These are phyloP conservation scores for Chydorus sphaericus DNA, from an alignment of 2,888 invertebrate species.

Conservation along the genomic window DNA sequence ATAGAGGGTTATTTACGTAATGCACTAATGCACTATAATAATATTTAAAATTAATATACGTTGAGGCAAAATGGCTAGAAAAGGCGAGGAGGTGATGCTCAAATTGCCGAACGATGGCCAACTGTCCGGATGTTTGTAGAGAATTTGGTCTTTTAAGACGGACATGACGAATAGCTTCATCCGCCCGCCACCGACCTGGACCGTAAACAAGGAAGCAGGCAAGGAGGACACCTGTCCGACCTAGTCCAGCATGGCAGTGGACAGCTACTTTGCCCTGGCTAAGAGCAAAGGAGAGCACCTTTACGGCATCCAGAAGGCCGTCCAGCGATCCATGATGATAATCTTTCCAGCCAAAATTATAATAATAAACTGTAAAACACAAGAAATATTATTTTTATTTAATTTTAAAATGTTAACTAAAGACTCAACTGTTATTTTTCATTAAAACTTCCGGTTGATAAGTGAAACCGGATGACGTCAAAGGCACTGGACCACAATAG, in stretches of 20 bases:
- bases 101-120: conserved; percentile 65
- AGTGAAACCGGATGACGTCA: conserved; percentile 63
- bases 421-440: conserved; percentile 59
- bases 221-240: conserved; percentile 72
- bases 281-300: conserved; percentile 69
- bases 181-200: conserved; percentile 53
- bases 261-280: conserved; percentile 67
- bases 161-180: conserved; percentile 65
- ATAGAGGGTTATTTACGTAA: no score
- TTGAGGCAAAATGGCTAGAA: conserved; percentile 54
- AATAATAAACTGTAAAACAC: conserved; percentile 67
- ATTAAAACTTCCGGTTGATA: conserved; percentile 72
- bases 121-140: conserved; percentile 69
- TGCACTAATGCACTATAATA: no score
- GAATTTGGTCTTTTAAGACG: conserved; percentile 58
- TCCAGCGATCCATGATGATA: conserved; percentile 63
- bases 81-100: conserved; percentile 63
- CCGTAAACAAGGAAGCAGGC: conserved; percentile 73
- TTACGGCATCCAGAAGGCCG: conserved; percentile 75
- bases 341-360: conserved; percentile 78
- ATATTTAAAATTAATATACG: no score
- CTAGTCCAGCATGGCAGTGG: conserved; percentile 76
- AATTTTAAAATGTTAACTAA: neutral
- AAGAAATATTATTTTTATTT: no score
- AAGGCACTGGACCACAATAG: conserved; percentile 59